Conservation (phyloP, 2,113 vertebrate genomes). For the Crypturellus undulatus region DNA sequence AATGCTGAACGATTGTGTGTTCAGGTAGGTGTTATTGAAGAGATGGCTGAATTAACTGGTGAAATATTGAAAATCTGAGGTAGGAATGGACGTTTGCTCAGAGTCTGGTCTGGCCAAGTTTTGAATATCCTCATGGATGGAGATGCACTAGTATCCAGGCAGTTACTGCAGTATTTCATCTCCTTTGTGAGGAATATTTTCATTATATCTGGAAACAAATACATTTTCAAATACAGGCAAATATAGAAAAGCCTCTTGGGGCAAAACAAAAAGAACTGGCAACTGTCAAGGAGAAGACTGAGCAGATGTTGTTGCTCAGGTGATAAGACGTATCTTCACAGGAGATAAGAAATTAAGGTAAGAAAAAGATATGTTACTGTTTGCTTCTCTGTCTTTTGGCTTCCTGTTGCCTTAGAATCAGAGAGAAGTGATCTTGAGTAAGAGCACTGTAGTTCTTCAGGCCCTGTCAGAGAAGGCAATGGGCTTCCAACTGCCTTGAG, state of each 20-base stretch:
- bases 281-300: background rate
- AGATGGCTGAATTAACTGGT: background rate
- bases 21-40: background rate
- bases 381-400: background rate
- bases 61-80: background rate
- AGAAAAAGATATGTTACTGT: background rate
- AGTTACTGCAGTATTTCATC: background rate
- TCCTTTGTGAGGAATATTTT: background rate
- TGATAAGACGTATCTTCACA: background rate
- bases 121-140: background rate
- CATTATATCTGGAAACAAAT: background rate
- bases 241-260: background rate
- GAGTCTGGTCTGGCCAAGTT: background rate
- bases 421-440: background rate
- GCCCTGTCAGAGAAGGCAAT: slow-evolving; percentile 6
- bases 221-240: background rate
- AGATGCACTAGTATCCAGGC: background rate
- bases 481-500: slow-evolving; percentile 20
- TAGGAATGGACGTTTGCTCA: background rate
- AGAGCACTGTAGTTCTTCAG: background rate
- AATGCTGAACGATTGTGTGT: background rate
- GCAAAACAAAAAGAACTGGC: background rate
- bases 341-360: background rate
- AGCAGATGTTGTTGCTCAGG: background rate
- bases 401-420: background rate